A percentile compares a stretch with the other conserved stretches of the same genome.
phyloP scores from a whole-genome alignment of 64 coral and sea anemone genomes.

The Montipora capricornis region DNA sequence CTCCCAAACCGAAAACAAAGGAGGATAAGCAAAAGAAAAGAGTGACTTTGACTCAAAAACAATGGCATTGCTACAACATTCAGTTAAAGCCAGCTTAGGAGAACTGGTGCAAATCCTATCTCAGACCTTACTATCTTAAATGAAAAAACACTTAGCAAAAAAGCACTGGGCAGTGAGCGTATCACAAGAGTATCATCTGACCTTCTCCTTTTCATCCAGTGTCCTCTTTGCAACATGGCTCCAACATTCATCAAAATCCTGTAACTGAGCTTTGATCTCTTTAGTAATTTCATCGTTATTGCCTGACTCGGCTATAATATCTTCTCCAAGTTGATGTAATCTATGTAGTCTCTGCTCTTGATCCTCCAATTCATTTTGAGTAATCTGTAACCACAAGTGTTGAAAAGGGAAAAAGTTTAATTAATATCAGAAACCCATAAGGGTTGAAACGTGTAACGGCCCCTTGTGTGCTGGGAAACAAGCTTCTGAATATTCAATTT shows the following conservation, averaged over 20 bases:
- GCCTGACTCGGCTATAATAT: constrained; percentile 41
- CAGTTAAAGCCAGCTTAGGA: no score
- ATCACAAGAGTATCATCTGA: background rate
- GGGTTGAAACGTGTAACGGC: no score
- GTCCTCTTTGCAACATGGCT: constrained; percentile 76
- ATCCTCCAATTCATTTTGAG: constrained; percentile 74
- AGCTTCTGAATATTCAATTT: no score
- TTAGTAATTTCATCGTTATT: constrained; percentile 29
- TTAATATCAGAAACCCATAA: no score
- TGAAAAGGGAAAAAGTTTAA: no score
- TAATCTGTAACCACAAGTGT: constrained; percentile 16
- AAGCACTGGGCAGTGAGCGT: background rate
- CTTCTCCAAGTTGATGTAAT: constrained; percentile 60
- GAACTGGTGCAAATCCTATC: no score
- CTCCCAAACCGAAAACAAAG: background rate
- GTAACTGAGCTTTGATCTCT: constrained; percentile 74
- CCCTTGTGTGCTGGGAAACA: no score
- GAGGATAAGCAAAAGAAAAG: background rate
- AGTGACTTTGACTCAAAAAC: no score
- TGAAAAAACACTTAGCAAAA: background rate
- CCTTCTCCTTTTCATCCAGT: constrained; percentile 81
- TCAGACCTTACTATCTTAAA: no score
- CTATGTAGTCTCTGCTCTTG: constrained; percentile 56
- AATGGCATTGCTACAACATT: no score
- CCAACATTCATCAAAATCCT: constrained; percentile 91